phyloP scores from a whole-genome alignment of 1,140 invertebrate species.

The Caenorhabditis latens region DNA sequence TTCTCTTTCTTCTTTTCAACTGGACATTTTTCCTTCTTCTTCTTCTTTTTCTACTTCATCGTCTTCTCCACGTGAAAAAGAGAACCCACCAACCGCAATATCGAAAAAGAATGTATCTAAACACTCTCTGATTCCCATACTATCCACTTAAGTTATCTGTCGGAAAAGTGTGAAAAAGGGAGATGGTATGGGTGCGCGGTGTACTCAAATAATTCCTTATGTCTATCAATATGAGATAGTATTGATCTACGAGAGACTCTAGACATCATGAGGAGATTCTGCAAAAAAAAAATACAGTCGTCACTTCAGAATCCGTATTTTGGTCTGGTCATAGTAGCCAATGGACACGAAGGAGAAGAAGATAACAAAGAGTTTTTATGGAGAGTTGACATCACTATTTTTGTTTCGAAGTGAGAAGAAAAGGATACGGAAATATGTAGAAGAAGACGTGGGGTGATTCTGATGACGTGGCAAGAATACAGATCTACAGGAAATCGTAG shows the following conservation, averaged over 20 bases:
- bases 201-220: constrained; percentile 2
- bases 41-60: no score
- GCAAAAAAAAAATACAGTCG: background rate
- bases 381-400: constrained; percentile 23
- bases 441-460: background rate
- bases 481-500: constrained; percentile 4
- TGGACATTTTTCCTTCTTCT: no score
- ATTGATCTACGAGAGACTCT: background rate
- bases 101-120: constrained; percentile 31
- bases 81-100: background rate
- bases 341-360: background rate
- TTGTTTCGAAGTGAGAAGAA: background rate
- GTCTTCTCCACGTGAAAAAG: constrained; percentile 19
- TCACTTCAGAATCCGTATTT: constrained; percentile 12
- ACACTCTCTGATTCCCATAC: background rate
- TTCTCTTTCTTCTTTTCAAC: background rate
- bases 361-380: constrained; percentile 3
- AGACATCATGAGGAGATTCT: background rate
- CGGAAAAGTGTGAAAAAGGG: constrained; percentile 16
- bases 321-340: background rate
- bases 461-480: background rate
- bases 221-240: background rate
- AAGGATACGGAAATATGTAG: background rate
- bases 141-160: background rate
- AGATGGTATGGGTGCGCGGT: background rate